Evolutionary conservation across 1,140 invertebrate species (phyloP), one percentile per base, ranked within the genome.

Genomic region (Reticulitermes speratus): DNA sequence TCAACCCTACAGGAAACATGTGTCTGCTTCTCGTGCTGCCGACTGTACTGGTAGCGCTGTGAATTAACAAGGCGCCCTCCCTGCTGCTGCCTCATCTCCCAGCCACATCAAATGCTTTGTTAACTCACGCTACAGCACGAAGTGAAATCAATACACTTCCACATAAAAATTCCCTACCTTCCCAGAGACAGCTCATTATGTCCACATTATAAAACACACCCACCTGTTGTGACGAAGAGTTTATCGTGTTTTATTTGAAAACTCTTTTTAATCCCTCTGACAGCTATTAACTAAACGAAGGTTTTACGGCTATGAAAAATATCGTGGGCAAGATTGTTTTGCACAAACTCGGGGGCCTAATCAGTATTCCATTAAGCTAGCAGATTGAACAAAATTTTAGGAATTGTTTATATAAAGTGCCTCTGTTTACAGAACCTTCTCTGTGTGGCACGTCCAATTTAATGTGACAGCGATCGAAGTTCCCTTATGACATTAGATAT

Each of bases 171-270:
- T 65, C 59, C 59, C 59, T 65, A 65, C 59, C 59, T 65, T 21
- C 59, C 59, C 59, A 65, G 59, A 65, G 59, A 65, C 59, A 65
- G 59, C 59, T 65, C 59, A 65, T 65, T 65, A 65, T 65, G 59
- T 65, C 59, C 59, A 65, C 59, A 23, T 23, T 65, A 65, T 65
- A 65, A 65, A 65, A 65, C 59, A 65, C 12, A 65, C 59, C 59
- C 59, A 65, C 59, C 59, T 65, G 59, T 65, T 65, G 59, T 65
- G 59, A 65, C 25, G 59, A 65, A 12, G 59, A 19, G 6, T 65
- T 65, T 23, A 19, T 65, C 59, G 7, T 65, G 59, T 65, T 65
- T 65, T 65, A 65, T 65, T 65, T 65, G 59, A 65, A 65, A 65
- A 65, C 12, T 65, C 25, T 19, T 7, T 65, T 65, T 65, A 65